Percentiles rank a stretch among this genome's conserved stretches.
phyloP scores from a whole-genome alignment of 2,888 invertebrate species.

The Leucophenga montana region DNA sequence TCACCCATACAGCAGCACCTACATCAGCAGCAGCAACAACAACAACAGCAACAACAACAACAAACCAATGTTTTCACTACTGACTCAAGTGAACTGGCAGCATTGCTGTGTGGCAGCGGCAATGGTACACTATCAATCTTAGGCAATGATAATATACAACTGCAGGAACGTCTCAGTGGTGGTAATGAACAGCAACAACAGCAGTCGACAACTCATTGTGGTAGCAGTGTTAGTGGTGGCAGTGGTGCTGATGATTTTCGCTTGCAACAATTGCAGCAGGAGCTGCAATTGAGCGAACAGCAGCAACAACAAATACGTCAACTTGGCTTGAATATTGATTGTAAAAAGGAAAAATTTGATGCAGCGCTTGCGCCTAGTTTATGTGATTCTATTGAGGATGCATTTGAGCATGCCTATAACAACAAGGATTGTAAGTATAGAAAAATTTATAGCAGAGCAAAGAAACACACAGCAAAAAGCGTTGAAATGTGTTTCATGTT shows the following conservation, averaged over 20 bases:
- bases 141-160: conserved; percentile 42
- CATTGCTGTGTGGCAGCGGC: conserved; percentile 61
- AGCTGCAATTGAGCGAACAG: conserved; percentile 54
- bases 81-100: conserved; percentile 65
- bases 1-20: conserved; percentile 66
- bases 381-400: conserved; percentile 71
- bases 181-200: conserved; percentile 45
- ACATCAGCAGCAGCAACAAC: conserved; percentile 49
- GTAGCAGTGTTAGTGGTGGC: too few species aligned
- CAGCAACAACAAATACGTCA: conserved; percentile 51
- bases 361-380: conserved; percentile 58
- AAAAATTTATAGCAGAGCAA: too few species aligned
- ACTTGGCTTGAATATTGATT: conserved; percentile 64
- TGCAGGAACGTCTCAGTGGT: conserved; percentile 19
- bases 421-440: conserved; percentile 72
- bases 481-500: conserved; percentile 9
- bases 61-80: conserved; percentile 52
- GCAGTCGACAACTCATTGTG: conserved; percentile 32
- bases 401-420: conserved; percentile 69
- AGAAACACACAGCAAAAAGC: conserved; percentile 2
- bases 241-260: conserved; percentile 40
- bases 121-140: conserved; percentile 60
- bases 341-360: conserved; percentile 69
- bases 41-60: conserved; percentile 42
- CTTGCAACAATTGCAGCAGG: conserved; percentile 54